These are phyloP conservation scores for Achlya flavicornis DNA, from an alignment of 2,888 invertebrate genomes.

Conservation along the genomic window DNA sequence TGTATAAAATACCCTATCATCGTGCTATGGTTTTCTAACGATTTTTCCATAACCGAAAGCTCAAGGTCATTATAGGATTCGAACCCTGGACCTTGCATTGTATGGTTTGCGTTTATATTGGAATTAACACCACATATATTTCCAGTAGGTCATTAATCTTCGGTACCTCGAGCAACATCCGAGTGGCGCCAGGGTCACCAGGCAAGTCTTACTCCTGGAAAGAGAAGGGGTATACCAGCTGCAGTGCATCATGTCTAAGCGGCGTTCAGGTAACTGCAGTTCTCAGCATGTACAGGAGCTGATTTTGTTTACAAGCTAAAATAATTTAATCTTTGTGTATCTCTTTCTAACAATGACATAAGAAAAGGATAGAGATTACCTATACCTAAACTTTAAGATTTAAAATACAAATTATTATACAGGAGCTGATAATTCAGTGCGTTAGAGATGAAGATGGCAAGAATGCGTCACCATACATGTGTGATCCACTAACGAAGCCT, in stretches of 20 bases:
- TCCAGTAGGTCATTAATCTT: conserved; percentile 69
- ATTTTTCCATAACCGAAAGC: no score
- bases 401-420: conserved; percentile 30
- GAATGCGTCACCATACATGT: conserved; percentile 94
- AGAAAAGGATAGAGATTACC: no score
- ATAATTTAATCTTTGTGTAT: no score
- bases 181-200: conserved; percentile 88
- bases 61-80: no score
- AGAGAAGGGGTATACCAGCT: conserved; percentile 94
- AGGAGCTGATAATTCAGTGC: conserved; percentile 95
- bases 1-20: no score
- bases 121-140: background rate
- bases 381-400: no score
- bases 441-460: conserved; percentile 93
- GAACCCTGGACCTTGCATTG: no score
- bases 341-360: no score
- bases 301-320: background rate
- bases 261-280: conserved; percentile 83
- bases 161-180: conserved; percentile 82
- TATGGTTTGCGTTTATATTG: no score
- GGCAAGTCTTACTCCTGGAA: conserved; percentile 95
- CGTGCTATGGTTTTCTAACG: no score
- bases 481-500: conserved; percentile 93
- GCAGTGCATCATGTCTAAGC: conserved; percentile 97
- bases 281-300: no score